Base-by-base conservation (phyloP, 1,140 invertebrate genomes). In the Orchestia grillus region DNA sequence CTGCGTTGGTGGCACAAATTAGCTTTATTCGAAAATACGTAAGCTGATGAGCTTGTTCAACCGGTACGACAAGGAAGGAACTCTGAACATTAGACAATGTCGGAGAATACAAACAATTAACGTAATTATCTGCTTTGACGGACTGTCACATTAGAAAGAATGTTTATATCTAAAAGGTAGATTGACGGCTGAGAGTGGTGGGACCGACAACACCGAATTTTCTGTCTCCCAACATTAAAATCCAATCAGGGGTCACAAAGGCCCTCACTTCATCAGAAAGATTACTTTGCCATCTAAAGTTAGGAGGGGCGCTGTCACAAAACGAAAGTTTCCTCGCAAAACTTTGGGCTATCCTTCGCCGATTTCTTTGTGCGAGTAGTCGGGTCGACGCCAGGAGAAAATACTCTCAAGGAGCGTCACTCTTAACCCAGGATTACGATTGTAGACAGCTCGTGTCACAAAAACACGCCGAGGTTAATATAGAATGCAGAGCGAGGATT, bases 201-300 rank as follows among this genome's bases (percentile, higher is more conserved):
- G 47, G 47, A 6, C 36, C 62, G 62, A 77, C 11, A 77, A 77
- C 62, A 77, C 62, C 62, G 62, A 8, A 77, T 77, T 77, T 77
- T 77, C 62, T 77, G 62, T 77, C 62, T 77, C 62, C 62, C 28
- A 77, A 36, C 62, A 77, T 77, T 77, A 77, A 77, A 77, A 77
- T 77, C 62, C 62, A 77, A 77, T 77, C 62, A 77, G 28, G 62
- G 28, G 62, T 77, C 62, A 77, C 62, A 77, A n/a, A n/a, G 62
- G 11, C 62, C 28, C 62, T 77, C 62, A 77, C 62, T 77, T 77
- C 62, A 77, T 77, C 62, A 77, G 62, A 77, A 77, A 77, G 62
- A 77, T 77, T 77, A 77, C 62, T 77, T 77, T 77, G 62, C 62
- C 62, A 77, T 77, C 62, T 77, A 77, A 77, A 77, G 62, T 77